Evolutionary conservation across 2,888 invertebrate genomes (phyloP), one percentile per base, ranked within the genome.

Genomic region (Autographa pulchrina): DNA sequence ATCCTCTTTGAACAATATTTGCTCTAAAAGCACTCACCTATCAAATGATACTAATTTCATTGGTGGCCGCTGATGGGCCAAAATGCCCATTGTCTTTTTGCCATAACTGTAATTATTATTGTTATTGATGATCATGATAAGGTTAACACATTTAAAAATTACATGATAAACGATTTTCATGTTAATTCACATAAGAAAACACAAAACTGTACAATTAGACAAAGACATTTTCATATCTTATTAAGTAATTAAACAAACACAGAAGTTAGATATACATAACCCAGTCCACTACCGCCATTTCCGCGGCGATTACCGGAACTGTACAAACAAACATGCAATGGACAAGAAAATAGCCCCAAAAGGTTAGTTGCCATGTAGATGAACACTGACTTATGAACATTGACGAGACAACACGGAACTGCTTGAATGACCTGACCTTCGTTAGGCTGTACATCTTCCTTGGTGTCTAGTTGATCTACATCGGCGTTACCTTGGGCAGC

Each of bases 331-430:
- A 63, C 56, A 68, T 62, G 43, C 70, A 68, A 75, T 76, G 76
- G 75, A 70, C 69, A 54, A 65, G 43, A 65, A 62, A 67, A 65
- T 41, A 88, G 86, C 88, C 88, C 88, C 85, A 87, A 82, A 72
- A 88, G 88, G 92, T 95, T 94, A 94, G 92, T 93, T 85, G 91
- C 91, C 88, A 93, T 93, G 93, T 92, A 92, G 92, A 93, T 93
- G 93, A 92, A 91, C 92, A 88, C 88, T 64, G 82, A 87, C 81
- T 62, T 77, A 81, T 87, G 78, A 88, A 88, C 84, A 85, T 77
- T 70, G 73, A 77, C 68, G 75, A 82, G 74, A 77, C 68, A 56
- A 18, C 18, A 61, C 75, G 63, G 71, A 75, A 65, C 71, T 78
- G 76, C 72, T 62, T 61, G 54, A 69, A 62, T 81, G 68, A 72